Evolutionary conservation across 1,140 invertebrate species (phyloP).

Genomic region (Semibalanus balanoides): DNA sequence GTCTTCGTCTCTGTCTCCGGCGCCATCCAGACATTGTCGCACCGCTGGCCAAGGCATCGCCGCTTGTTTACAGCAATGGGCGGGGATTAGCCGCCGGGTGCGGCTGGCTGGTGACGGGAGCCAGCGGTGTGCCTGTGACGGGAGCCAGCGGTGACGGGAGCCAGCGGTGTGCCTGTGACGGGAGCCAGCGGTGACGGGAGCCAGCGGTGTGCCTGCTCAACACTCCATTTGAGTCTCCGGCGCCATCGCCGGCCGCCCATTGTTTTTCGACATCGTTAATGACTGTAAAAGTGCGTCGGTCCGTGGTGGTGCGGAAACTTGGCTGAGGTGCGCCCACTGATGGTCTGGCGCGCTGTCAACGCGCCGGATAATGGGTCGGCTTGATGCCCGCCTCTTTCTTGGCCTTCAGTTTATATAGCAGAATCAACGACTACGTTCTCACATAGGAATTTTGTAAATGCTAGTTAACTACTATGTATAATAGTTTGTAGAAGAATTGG

Average conservation of each 20-base stretch:
- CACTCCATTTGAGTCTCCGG: neutral
- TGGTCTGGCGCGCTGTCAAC: neutral
- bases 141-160: neutral
- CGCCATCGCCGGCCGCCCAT: neutral
- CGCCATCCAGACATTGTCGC: too few relatives aligned
- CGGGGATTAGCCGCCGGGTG: neutral
- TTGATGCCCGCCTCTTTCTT: too few relatives aligned
- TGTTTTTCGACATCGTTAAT: neutral
- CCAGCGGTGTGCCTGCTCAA: neutral
- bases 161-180: neutral
- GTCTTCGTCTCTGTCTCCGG: too few relatives aligned
- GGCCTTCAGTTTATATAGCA: too few relatives aligned
- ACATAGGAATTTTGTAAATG: too few relatives aligned
- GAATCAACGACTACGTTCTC: too few relatives aligned
- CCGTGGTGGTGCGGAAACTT: neutral
- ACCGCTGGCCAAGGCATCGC: neutral
- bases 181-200: neutral
- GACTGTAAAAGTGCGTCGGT: neutral
- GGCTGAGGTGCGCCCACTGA: too few relatives aligned
- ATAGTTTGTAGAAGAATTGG: too few relatives aligned
- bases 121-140: neutral
- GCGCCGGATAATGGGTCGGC: too few relatives aligned
- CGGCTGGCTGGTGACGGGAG: neutral
- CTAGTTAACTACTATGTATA: too few relatives aligned
- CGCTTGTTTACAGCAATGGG: neutral